Conservation (phyloP, 2,797 vertebrate species). For the Bufotes viridis region DNA sequence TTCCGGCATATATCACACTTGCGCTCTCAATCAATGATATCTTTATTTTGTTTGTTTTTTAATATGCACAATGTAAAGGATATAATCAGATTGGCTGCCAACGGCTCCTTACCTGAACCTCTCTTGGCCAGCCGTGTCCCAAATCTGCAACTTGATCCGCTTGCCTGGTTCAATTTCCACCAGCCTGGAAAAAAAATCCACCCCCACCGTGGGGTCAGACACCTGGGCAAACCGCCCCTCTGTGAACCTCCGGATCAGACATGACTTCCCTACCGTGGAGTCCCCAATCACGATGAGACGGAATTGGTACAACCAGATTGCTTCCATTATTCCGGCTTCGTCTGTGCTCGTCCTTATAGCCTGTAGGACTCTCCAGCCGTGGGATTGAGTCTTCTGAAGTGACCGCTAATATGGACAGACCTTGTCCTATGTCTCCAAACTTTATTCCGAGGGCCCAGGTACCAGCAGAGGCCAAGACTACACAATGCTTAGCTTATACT, state of each 20-base stretch:
- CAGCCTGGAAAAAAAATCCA: constrained; percentile 95
- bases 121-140: constrained; percentile 91
- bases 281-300: constrained; percentile 94
- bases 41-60: too few species aligned
- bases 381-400: too few species aligned
- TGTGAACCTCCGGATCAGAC: constrained; percentile 93
- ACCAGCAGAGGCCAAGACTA: background rate
- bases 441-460: background rate
- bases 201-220: constrained; percentile 93
- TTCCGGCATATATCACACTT: too few species aligned
- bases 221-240: constrained; percentile 93
- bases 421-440: background rate
- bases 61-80: background rate
- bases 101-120: constrained; percentile 82
- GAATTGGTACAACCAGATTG: constrained; percentile 97
- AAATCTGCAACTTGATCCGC: constrained; percentile 93
- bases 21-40: too few species aligned
- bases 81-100: too few species aligned
- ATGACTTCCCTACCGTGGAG: constrained; percentile 95
- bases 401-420: background rate
- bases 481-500: too few species aligned
- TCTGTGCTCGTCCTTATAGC: too few species aligned
- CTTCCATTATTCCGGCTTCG: constrained; percentile 80
- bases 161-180: constrained; percentile 95
- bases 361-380: too few species aligned